Evolutionary conservation across 1,140 invertebrate species (phyloP), one percentile per base, ranked within the genome.

Genomic region (Tyrophagus putrescentiae): DNA sequence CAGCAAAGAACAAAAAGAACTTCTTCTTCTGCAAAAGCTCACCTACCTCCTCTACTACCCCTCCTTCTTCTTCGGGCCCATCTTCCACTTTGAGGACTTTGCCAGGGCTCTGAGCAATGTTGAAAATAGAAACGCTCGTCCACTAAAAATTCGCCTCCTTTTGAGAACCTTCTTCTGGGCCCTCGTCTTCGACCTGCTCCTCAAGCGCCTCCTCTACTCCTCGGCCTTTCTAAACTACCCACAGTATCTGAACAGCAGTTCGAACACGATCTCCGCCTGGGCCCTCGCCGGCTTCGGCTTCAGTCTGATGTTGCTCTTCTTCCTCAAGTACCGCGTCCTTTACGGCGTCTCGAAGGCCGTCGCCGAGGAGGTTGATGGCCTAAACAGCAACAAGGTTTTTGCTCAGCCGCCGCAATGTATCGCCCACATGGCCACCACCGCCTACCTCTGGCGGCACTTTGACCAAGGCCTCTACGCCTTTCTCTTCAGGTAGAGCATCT

Each of bases 31-130:
- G 7, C 16, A 13, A 23, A 27, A 13, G 16, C 21, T 41, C n/a
- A 44, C 64, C 3, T 67, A 67, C 52, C 63, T 57, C 32, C 52
- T 67, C 4, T 67, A 67, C 52, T 62, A 66, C 16, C 66, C 66
- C 16, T 25, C 57, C 5, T 25, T 67, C 4, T 64, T 67, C 31
- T 61, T 64, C 41, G 66, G 66, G 7, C 66, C 66, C n/a, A 57
- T 67, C 16, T 50, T 63, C 39, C 28, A 34, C 25, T 67, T 63
- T 36, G 16, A 11, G 9, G 13, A 28, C 27, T 65, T 65, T 61
- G 4, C 45, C 6, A 60, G 50, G 11, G 21, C 53, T 16, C 42
- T 34, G 39, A 4, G 16, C 7, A 36, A 34, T 3, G 29, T 21
- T 28, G 11, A 13, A 29, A 42, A n/a, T 34, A 11, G 53, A 50